Conservation (phyloP, 2,888 invertebrate species). For the Dryobota labecula region DNA sequence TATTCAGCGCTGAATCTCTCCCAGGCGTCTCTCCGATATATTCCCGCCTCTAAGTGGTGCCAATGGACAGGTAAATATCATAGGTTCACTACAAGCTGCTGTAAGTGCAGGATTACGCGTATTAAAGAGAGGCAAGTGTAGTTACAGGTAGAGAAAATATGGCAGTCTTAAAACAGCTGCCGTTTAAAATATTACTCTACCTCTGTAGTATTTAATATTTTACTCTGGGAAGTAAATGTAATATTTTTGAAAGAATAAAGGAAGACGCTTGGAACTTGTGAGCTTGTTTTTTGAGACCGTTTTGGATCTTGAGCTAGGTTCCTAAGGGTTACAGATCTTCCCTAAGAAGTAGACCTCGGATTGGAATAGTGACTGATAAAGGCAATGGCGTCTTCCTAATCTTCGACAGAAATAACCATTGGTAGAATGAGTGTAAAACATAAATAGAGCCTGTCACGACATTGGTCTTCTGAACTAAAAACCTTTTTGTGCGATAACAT, state of each 20-base stretch:
- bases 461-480: slow-evolving; percentile 10
- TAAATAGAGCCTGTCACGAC: neutral
- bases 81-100: neutral
- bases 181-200: neutral
- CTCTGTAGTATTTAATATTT: neutral
- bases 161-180: neutral
- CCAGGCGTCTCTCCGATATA: slow-evolving; percentile 46
- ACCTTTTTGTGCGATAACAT: slow-evolving; percentile 6
- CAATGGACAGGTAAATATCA: slow-evolving; percentile 10
- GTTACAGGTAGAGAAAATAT: neutral
- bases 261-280: neutral
- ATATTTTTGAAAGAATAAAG: neutral
- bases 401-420: neutral
- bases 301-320: neutral
- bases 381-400: neutral
- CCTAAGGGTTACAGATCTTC: neutral
- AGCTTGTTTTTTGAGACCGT: neutral
- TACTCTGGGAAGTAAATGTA: neutral
- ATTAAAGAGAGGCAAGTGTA: neutral
- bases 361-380: neutral
- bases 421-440: neutral
- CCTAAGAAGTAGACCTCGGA: neutral
- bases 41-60: slow-evolving; percentile 22
- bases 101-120: neutral
- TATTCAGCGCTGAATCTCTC: slow-evolving; percentile 46